Evolutionary conservation across 2,113 vertebrate species (phyloP).

Genomic region (Delphinus delphis): DNA sequence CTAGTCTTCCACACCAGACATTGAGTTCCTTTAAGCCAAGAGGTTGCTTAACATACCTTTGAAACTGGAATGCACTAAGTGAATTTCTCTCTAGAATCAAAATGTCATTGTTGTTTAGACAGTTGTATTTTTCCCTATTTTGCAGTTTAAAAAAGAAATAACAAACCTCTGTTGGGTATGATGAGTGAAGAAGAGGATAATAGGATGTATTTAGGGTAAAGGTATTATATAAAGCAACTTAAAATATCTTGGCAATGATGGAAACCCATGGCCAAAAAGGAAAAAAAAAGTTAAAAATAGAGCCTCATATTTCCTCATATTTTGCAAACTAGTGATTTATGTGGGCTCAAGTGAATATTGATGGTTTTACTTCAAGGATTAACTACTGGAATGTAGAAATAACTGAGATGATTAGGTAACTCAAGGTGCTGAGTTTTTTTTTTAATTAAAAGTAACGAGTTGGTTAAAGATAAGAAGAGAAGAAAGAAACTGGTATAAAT

Average conservation of each 20-base stretch:
- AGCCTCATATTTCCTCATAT: background rate
- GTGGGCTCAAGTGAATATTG: background rate
- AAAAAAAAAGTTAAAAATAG: background rate
- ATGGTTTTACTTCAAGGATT: background rate
- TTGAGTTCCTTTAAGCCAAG: background rate
- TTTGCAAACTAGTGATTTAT: background rate
- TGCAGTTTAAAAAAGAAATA: background rate
- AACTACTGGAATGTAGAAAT: background rate
- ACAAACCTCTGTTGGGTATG: background rate
- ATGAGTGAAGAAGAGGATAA: background rate
- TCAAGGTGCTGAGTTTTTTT: background rate
- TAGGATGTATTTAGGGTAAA: background rate
- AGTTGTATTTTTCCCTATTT: background rate
- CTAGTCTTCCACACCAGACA: background rate
- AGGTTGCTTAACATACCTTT: background rate
- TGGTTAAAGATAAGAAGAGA: background rate
- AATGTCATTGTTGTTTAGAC: background rate
- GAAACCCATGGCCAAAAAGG: background rate
- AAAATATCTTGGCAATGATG: background rate
- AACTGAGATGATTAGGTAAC: background rate
- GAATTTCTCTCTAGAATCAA: background rate
- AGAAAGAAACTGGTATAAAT: background rate
- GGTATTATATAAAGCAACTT: background rate
- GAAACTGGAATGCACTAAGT: background rate
- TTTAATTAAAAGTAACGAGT: background rate